phyloP scores from a whole-genome alignment of 37 sponge, comb jelly and placozoan genomes.

The Ianthella basta region DNA sequence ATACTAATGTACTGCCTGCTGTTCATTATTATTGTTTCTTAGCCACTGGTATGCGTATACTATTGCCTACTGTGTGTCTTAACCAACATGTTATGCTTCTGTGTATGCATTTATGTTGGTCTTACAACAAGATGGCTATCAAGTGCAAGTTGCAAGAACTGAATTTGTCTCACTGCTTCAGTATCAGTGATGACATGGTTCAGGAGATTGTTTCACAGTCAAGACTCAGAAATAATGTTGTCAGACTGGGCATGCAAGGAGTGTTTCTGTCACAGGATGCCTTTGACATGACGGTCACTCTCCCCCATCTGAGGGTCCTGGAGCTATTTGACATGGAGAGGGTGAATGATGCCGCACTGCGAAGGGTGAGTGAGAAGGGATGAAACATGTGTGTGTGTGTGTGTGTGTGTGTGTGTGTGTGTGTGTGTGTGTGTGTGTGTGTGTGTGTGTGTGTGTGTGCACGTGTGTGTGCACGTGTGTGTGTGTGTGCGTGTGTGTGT shows the following conservation, averaged over 20 bases:
- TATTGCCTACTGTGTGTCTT: no score
- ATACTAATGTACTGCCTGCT: no score
- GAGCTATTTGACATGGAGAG: conserved; percentile 49
- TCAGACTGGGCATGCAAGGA: background rate
- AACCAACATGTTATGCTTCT: no score
- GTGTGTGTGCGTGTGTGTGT: background rate
- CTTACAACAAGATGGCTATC: conserved; percentile 59
- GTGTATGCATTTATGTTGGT: background rate
- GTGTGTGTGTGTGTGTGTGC: background rate
- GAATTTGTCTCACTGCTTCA: conserved; percentile 68
- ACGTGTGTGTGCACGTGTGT: background rate
- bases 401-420: no score
- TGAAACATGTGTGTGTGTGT: no score
- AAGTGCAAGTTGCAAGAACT: conserved; percentile 41
- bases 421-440: no score
- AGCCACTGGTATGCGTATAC: no score
- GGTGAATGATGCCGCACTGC: background rate
- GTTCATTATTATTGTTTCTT: no score
- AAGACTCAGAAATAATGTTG: background rate
- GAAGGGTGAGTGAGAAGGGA: background rate
- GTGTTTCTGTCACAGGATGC: conserved; percentile 1
- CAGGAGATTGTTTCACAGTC: conserved; percentile 25
- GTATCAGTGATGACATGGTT: conserved; percentile 26
- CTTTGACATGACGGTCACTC: conserved; percentile 12
- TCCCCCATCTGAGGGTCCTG: conserved; percentile 36